These are phyloP conservation scores for Oligia fasciuncula DNA, from an alignment of 2,888 invertebrate genomes.

Conservation along the genomic window DNA sequence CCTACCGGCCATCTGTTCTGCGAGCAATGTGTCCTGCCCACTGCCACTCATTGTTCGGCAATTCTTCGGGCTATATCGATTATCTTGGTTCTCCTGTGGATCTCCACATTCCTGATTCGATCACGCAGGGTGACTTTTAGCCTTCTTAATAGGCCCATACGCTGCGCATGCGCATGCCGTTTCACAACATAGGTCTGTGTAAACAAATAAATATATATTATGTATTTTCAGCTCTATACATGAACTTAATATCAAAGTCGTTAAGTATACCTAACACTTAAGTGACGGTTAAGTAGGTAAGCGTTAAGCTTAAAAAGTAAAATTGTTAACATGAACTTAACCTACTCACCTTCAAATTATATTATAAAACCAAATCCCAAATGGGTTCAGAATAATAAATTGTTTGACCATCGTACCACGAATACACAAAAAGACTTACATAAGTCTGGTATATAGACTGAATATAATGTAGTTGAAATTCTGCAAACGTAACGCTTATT, in stretches of 20 bases:
- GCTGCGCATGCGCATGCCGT: too few species aligned
- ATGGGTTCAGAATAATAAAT: conserved; percentile 44
- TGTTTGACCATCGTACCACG: conserved; percentile 22
- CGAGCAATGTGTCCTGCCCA: too few species aligned
- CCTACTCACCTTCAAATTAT: conserved; percentile 42
- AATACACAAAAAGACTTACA: conserved; percentile 55
- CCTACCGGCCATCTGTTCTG: too few species aligned
- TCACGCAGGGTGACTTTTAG: too few species aligned
- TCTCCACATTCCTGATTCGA: too few species aligned
- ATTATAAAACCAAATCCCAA: conserved; percentile 34
- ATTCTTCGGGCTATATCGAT: too few species aligned
- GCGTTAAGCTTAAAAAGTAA: background rate
- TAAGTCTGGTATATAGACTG: conserved; percentile 24
- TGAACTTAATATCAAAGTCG: too few species aligned
- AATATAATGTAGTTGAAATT: conserved; percentile 50
- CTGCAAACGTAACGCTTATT: conserved; percentile 40
- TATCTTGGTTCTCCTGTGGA: too few species aligned
- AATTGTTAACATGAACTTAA: conserved; percentile 54
- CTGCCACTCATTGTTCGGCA: too few species aligned
- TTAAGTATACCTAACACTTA: too few species aligned
- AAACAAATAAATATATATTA: background rate
- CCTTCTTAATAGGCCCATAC: too few species aligned
- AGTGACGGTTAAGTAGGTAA: background rate
- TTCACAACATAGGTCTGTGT: background rate
- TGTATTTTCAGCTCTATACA: too few species aligned